phyloP scores from a whole-genome alignment of 2,888 invertebrate species.

The Chloroclysta siterata region DNA sequence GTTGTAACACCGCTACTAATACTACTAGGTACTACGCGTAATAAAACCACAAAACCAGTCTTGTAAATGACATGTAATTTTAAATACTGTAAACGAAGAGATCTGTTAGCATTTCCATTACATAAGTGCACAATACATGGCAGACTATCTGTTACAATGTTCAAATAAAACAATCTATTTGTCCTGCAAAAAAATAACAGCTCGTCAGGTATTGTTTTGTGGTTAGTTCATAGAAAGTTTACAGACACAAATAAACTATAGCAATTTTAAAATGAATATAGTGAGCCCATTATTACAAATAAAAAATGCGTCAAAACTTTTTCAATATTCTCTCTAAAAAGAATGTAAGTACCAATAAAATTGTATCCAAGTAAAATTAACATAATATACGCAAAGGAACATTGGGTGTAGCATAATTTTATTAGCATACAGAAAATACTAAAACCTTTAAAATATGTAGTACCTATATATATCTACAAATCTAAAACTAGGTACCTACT shows the following conservation, averaged over 20 bases:
- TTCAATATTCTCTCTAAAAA: constrained; percentile 31
- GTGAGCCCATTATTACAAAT: constrained; percentile 23
- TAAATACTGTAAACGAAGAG: constrained; percentile 83
- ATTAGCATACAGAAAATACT: constrained; percentile 54
- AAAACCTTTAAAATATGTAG: constrained; percentile 37
- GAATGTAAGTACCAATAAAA: no score
- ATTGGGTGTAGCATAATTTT: constrained; percentile 50
- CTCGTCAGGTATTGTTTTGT: neutral
- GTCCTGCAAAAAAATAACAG: constrained; percentile 2
- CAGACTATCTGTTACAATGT: constrained; percentile 13
- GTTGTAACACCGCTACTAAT: neutral
- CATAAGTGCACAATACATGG: constrained; percentile 48
- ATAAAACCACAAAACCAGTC: constrained; percentile 86
- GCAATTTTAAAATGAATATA: constrained; percentile 8
- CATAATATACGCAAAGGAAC: constrained; percentile 55
- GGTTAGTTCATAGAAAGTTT: neutral
- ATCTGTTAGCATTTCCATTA: constrained; percentile 75
- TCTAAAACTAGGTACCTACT: constrained; percentile 34
- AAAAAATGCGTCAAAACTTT: constrained; percentile 23
- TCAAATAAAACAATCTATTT: constrained; percentile 9
- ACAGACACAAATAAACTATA: neutral
- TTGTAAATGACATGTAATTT: constrained; percentile 84
- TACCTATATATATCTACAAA: constrained; percentile 34
- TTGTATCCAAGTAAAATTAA: constrained; percentile 50
- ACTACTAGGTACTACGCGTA: constrained; percentile 1